A percentile compares a stretch with the other conserved stretches of the same genome.
Conservation (phyloP, 2,888 invertebrate genomes). For the Neoascia interrupta region DNA sequence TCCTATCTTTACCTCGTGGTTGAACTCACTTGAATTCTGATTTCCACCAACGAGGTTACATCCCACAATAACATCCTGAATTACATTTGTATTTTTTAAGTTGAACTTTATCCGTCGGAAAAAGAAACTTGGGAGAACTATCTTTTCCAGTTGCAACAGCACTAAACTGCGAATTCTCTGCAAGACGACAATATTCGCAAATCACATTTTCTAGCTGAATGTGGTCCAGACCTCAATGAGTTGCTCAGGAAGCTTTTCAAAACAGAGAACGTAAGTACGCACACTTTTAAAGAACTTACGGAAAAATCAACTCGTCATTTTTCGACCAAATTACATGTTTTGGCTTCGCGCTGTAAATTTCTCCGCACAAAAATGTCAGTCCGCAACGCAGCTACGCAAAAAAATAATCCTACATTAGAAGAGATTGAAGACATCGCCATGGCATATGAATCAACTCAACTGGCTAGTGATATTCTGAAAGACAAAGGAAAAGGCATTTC, state of each 20-base stretch:
- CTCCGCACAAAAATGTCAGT: slow-evolving; percentile 6
- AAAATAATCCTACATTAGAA: slow-evolving; percentile 40
- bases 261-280: slow-evolving; percentile 7
- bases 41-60: no score
- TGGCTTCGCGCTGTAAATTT: slow-evolving; percentile 22
- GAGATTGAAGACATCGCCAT: slow-evolving; percentile 35
- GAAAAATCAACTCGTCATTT: slow-evolving; percentile 20
- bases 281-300: slow-evolving; percentile 25
- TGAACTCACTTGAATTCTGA: no score
- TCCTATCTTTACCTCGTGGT: no score
- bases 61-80: no score
- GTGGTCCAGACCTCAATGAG: neutral
- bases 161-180: neutral
- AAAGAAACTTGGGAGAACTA: slow-evolving; percentile 4
- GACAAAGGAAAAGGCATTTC: slow-evolving; percentile 2
- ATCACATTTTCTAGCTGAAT: neutral
- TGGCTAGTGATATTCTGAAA: slow-evolving; percentile 21
- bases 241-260: neutral
- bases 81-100: no score
- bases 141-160: slow-evolving; percentile 8
- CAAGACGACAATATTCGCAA: neutral
- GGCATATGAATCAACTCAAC: slow-evolving; percentile 18
- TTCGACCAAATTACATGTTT: slow-evolving; percentile 12
- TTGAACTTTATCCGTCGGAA: no score
- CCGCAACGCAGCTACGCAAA: slow-evolving; percentile 2